Base-by-base conservation (phyloP, 2,888 invertebrate genomes). In the Parochlus steinenii region DNA sequence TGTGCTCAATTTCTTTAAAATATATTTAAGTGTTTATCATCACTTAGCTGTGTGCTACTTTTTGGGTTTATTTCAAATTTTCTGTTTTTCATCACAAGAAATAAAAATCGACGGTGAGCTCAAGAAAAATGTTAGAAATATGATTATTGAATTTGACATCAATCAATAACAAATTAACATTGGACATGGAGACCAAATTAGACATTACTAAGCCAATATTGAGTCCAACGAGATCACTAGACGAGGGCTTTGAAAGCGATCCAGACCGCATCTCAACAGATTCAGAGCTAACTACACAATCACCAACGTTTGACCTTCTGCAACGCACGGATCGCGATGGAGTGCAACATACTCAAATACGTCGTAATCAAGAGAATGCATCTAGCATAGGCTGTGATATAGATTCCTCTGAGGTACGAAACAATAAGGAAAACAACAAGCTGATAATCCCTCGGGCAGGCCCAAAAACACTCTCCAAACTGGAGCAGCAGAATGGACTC, bases 181-280 rank as follows among this genome's bases (percentile, higher is more conserved):
- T n/a, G n/a, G n/a, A n/a, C n/a, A n/a, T n/a, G n/a, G n/a, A 32
- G 23, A 31, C 39, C 18, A 32, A 36, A 28, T 47, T 47, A 45
- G 45, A 46, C 40, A 23, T 34, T 8, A 28, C 54, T 35, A 58
- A 58, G 44, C 57, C 58, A 40, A 57, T 58, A 45, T 51, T 59
- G 41, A 58, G 58, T 48, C 58, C 58, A 45, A 58, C 58, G 42
- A 51, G 58, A 51, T 59, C 58, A 43, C 53, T 59, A 39, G 58
- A 59, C 40, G 58, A 59, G 52, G 58, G 58, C 47, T 59, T 59
- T 45, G 58, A 59, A 55, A 58, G 58, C 51, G 58, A 59, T 55
- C 58, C 58, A 47, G 58, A 59, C 55, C 56, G 58, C 41, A 51
- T 58, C 48, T 58, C 58, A 41, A 59, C 58, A 22, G 58, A 58